Evolutionary conservation across 53 echinoderm and acorn worm genomes (phyloP), one percentile per base, ranked within the genome.

Genomic region (Apostichopus leukothele): DNA sequence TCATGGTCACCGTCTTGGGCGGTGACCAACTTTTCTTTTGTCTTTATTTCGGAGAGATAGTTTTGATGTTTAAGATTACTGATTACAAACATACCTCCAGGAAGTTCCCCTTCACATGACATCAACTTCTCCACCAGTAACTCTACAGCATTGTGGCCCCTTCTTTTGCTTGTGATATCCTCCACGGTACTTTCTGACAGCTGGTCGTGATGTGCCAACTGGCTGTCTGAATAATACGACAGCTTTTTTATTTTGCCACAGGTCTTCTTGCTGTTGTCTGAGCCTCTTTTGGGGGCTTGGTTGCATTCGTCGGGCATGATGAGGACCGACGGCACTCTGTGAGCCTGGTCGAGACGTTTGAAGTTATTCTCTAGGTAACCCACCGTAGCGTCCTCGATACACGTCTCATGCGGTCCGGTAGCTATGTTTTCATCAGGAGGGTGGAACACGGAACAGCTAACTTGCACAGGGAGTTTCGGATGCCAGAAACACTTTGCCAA

Each of bases 1-100:
- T 77, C 78, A 39, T 77, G 78, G 26, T 77, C 78, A 39, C 78
- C 78, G 50, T 77, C 78, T 77, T 77, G 26, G 50, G 78, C 78
- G 39, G 78, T 77, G 9, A 77, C 78, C 27, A 27, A 14, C 27
- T 14, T 5, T 52, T 13, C 52, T 26, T 4, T 16, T 1, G 16
- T 18, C 8, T 51, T 14, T 51, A 14, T 26, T 6, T 14, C 50
- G 50, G 3, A 26, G 8, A 77, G 51, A 39, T 77, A 77, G 7
- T 77, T 77, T 77, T 77, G 78, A 51, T 77, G 78, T 77, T 77
- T 77, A 26, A 77, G 52, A 9, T 77, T 77, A 51, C 51, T 77
- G 1, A 77, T 39, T 9, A 77, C 78, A 77, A 77, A 77, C 78
- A 77, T 77, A 26, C 78, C 78, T 8, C 78, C 78, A 27, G 78